Base-by-base conservation (phyloP, 2,797 vertebrate genomes). In the Catostomus latipinnis region DNA sequence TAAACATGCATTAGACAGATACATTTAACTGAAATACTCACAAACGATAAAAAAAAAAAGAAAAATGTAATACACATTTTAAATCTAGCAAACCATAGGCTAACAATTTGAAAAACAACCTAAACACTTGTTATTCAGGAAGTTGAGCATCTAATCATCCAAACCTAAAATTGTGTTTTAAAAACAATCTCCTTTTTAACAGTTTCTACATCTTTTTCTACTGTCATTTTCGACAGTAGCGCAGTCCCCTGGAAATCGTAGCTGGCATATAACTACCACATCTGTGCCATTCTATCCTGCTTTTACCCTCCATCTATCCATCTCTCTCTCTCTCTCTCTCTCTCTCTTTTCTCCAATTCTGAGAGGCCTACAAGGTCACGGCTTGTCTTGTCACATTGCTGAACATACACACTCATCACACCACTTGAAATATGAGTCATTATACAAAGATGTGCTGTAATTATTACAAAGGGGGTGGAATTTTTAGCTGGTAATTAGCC, bases 401-500 rank as follows among this genome's bases (percentile, higher is more conserved):
- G 73, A 74, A 75, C 74, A 65, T 54, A 74, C 81, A 80, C 77
- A 16, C 72, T 83, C 71, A 57, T 66, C 77, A 22, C 83, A 73
- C 74, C 81, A 74, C 80, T 83, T 80, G 61, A 80, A 83, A 81
- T 74, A 63, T 71, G 67, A 78, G 61, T 78, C 60, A 84, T 79
- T 72, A 85, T 71, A 43, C 76, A 83, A 82, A 85, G 85, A 88
- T 82, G 87, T 18, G 65, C 75, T 48, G 69, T 89, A 87, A 89
- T 91, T 81, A 89, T 89, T 86, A 88, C 74, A 76, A 88, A 62
- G 84, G 82, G 81, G 87, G 70, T 76, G 81, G 82, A 89, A 90
- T 89, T 91, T 91, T 87, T 87, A 89, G 87, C 85, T 84, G 82
- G 60, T 88, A 89, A 90, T 91, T 90, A 88, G 80, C 81, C 10